phyloP scores from a whole-genome alignment of 2,113 vertebrate species.

The Lepus europaeus region DNA sequence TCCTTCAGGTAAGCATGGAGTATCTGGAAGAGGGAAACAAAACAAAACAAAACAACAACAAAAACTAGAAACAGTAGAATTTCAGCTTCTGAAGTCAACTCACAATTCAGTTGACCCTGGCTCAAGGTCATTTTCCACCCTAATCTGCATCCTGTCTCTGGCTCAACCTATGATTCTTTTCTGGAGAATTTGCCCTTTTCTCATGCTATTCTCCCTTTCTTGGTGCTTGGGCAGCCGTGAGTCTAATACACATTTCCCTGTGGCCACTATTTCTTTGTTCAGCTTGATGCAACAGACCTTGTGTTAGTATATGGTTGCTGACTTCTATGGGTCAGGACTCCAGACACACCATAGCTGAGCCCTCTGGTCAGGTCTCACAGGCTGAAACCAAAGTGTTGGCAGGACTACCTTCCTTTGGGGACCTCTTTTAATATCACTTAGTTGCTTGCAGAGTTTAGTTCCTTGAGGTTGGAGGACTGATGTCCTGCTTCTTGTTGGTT shows the following conservation, averaged over 20 bases:
- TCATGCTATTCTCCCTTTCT: not conserved
- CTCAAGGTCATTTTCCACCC: not conserved
- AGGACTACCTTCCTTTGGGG: not conserved
- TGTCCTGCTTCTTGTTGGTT: not conserved
- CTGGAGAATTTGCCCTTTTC: not conserved
- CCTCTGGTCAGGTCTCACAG: not conserved
- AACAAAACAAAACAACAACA: too few relatives aligned
- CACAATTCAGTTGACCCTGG: not conserved
- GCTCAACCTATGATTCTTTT: not conserved
- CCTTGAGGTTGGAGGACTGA: not conserved
- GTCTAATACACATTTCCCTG: not conserved
- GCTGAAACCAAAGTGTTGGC: too few relatives aligned
- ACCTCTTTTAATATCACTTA: not conserved
- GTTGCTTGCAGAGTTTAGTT: not conserved
- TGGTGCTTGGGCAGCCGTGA: fast-evolving
- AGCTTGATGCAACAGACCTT: not conserved
- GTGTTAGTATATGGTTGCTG: not conserved
- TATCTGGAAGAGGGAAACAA: not conserved
- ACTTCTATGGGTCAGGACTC: too few relatives aligned
- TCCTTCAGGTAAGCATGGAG: not conserved
- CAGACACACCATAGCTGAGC: not conserved
- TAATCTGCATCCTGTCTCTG: not conserved
- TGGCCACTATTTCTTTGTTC: not conserved
- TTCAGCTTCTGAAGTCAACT: not conserved
- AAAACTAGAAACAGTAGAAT: not conserved